phyloP scores from a whole-genome alignment of 2,797 vertebrate genomes.

The Chaetodon trifasciatus region DNA sequence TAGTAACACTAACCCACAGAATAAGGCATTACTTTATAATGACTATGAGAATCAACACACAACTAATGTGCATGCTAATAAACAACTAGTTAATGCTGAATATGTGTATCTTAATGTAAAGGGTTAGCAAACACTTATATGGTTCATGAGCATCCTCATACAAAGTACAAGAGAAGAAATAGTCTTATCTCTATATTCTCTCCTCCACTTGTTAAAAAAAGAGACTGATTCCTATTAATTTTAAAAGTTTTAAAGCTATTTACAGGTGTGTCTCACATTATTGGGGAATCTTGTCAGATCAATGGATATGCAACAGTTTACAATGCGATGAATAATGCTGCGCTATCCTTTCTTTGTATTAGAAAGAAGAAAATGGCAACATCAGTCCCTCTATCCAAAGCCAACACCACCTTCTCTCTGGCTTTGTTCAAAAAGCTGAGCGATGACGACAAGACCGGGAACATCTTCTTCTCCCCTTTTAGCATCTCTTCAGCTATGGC shows the following conservation, averaged over 20 bases:
- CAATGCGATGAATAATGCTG: not conserved
- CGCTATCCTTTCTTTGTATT: not conserved
- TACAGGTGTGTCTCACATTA: not conserved
- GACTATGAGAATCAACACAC: too few species aligned
- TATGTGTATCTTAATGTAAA: too few species aligned
- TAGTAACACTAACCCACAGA: too few species aligned
- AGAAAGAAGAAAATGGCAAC: conserved; percentile 67
- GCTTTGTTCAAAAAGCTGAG: conserved; percentile 83
- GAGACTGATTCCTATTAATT: not conserved
- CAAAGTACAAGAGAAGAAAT: not conserved
- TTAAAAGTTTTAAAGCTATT: not conserved
- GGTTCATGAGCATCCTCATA: not conserved
- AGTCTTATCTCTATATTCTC: not conserved
- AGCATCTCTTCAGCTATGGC: conserved; percentile 91
- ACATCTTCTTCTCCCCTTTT: conserved; percentile 87
- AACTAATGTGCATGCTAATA: too few species aligned
- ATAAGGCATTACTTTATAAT: too few species aligned
- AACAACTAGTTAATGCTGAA: too few species aligned
- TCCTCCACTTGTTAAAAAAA: not conserved
- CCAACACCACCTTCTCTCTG: conserved; percentile 85
- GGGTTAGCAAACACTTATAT: not conserved
- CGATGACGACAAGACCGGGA: conserved; percentile 66
- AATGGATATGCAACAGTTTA: not conserved
- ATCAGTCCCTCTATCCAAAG: conserved; percentile 62
- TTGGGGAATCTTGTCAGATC: not conserved